Evolutionary conservation across 2,113 vertebrate genomes (phyloP).

Genomic region (Phylloscopus whistleri): DNA sequence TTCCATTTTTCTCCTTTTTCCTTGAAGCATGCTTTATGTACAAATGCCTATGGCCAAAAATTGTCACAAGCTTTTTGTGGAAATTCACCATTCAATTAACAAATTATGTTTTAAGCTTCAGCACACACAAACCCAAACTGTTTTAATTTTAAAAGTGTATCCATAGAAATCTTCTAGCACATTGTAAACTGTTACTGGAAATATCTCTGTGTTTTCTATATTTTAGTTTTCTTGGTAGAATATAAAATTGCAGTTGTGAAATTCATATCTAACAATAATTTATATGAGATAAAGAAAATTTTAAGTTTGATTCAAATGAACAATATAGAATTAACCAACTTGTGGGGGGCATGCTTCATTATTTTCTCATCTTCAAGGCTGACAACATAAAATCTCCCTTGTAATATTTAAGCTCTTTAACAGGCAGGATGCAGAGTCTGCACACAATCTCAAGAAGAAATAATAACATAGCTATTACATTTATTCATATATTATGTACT

Average conservation of each 20-base stretch:
- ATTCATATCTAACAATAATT: background rate
- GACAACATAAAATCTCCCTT: constrained; percentile 12
- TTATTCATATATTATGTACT: background rate
- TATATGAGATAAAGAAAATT: background rate
- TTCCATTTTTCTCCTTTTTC: background rate
- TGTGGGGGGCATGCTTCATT: background rate
- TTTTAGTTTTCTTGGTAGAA: background rate
- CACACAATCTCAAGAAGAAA: background rate
- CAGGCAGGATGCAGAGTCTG: background rate
- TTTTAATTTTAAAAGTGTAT: background rate
- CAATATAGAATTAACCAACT: constrained; percentile 6
- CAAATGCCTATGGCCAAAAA: background rate
- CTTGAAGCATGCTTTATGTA: background rate
- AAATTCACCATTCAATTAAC: background rate
- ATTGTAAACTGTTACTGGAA: background rate
- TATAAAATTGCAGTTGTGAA: background rate
- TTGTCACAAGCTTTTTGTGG: background rate
- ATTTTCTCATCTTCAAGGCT: constrained; percentile 22
- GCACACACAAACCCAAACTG: background rate
- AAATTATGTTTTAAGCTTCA: background rate
- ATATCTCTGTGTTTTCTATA: background rate
- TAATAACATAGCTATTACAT: background rate
- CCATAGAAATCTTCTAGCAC: background rate
- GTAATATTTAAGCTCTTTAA: background rate
- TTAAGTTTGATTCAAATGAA: background rate